phyloP scores from a whole-genome alignment of 2,888 invertebrate species.

The Lysandra bellargus region DNA sequence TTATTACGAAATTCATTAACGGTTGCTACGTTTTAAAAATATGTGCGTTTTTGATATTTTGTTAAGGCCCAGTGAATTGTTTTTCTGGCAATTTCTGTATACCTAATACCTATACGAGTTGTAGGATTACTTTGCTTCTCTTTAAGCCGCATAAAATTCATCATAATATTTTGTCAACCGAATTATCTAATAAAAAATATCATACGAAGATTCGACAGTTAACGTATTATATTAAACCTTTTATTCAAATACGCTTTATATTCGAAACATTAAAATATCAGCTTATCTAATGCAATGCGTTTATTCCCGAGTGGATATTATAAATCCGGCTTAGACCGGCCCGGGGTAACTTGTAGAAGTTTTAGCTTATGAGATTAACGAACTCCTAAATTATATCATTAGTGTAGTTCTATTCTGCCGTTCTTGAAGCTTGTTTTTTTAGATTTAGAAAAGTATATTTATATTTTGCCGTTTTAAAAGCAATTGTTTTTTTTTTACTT shows the following conservation, averaged over 20 bases:
- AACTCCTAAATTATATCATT: slow-evolving; percentile 11
- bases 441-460: too few relatives aligned
- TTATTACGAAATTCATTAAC: not conserved
- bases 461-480: too few relatives aligned
- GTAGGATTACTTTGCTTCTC: too few relatives aligned
- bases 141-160: not conserved
- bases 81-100: too few relatives aligned
- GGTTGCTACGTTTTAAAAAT: not conserved
- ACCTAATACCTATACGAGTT: too few relatives aligned
- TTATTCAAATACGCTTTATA: not conserved
- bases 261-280: not conserved
- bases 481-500: too few relatives aligned
- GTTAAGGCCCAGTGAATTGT: too few relatives aligned
- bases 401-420: not conserved
- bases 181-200: too few relatives aligned
- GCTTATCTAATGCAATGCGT: slow-evolving; percentile 36
- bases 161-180: not conserved
- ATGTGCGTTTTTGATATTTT: not conserved
- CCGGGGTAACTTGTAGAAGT: slow-evolving; percentile 34
- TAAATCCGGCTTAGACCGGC: slow-evolving; percentile 40
- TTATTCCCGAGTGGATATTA: slow-evolving; percentile 36
- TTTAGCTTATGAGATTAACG: slow-evolving; percentile 39
- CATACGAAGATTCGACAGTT: too few relatives aligned
- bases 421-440: too few relatives aligned
- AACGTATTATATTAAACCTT: not conserved